phyloP scores from a whole-genome alignment of 2,888 invertebrate species.

The Myopa tessellatipennis region DNA sequence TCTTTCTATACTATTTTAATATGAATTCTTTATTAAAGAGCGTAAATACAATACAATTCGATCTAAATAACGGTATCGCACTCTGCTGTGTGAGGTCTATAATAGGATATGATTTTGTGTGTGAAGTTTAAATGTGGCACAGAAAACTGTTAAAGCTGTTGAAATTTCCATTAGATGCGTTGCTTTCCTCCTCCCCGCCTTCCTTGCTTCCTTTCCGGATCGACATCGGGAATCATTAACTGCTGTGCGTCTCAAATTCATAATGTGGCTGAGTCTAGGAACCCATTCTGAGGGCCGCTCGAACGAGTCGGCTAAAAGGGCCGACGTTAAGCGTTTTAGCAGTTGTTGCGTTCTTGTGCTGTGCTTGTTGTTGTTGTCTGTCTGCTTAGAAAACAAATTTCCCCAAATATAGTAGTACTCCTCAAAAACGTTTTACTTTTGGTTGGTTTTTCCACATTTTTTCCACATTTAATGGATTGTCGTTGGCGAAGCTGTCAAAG shows the following conservation, averaged over 20 bases:
- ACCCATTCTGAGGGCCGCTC: background rate
- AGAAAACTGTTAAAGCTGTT: background rate
- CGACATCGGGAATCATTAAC: no score
- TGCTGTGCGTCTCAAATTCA: background rate
- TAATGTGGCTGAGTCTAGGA: background rate
- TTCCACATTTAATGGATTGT: constrained; percentile 10
- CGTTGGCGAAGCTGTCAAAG: constrained; percentile 29
- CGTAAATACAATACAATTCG: no score
- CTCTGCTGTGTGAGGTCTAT: no score
- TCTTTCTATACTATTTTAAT: no score
- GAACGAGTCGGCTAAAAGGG: background rate
- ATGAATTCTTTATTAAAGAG: no score
- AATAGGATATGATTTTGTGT: no score
- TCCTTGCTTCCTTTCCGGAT: no score
- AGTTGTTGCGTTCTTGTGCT: background rate
- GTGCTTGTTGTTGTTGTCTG: background rate
- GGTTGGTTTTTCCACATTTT: background rate
- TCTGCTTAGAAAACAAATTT: background rate
- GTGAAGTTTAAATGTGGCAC: background rate
- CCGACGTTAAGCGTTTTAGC: background rate
- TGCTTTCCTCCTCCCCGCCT: no score
- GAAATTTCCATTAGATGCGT: background rate
- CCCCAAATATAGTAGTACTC: background rate
- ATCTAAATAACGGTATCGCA: no score
- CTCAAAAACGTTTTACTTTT: background rate